These are phyloP conservation scores for Trachemys scripta DNA, from an alignment of 2,113 vertebrate species.

Conservation along the genomic window DNA sequence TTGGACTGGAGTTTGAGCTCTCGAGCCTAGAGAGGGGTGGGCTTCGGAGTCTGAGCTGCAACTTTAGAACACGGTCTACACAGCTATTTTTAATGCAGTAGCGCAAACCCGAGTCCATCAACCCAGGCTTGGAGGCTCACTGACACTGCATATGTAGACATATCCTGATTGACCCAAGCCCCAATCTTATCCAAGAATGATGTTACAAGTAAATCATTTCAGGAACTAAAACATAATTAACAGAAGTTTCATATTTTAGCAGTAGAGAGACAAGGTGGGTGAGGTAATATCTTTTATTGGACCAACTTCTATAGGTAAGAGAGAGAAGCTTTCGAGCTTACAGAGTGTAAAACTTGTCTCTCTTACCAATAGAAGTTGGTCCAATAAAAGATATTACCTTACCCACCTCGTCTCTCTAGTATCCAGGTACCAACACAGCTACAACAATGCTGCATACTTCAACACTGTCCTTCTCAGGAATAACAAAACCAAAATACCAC, in stretches of 20 bases:
- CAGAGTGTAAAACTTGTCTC: background rate
- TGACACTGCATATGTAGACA: background rate
- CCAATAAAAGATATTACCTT: background rate
- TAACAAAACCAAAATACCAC: background rate
- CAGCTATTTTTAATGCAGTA: no score
- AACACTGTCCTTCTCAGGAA: background rate
- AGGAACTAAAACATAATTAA: conserved; percentile 22
- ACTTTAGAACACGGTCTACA: no score
- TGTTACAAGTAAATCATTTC: background rate
- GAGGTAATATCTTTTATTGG: background rate
- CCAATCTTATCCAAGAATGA: conserved; percentile 43
- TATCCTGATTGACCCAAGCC: background rate
- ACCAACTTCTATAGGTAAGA: background rate
- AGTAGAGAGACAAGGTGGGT: background rate
- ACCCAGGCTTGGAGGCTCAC: background rate
- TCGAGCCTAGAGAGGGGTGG: no score
- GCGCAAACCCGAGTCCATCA: no score
- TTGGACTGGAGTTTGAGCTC: no score
- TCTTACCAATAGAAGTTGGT: background rate
- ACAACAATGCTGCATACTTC: background rate
- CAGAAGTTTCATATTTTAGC: conserved; percentile 29
- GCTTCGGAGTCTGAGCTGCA: no score
- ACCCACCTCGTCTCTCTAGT: background rate
- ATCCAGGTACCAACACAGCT: conserved; percentile 9
- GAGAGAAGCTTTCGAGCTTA: background rate